These are phyloP conservation scores for Tetragonula carbonaria DNA, from an alignment of 2,888 invertebrate species.

Conservation along the genomic window DNA sequence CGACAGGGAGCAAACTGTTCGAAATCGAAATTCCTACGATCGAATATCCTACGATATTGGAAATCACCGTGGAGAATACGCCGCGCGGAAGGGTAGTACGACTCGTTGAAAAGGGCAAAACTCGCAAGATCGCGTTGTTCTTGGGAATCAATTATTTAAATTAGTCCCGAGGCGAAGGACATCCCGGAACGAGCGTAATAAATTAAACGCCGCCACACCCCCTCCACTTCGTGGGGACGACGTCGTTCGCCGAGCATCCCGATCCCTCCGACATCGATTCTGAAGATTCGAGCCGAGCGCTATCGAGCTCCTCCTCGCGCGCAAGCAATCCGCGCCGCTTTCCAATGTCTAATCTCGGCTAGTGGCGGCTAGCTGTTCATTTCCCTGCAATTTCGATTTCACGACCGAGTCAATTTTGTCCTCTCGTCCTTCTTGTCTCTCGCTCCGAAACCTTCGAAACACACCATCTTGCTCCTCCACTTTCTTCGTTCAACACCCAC, in stretches of 20 bases:
- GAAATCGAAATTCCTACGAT: constrained; percentile 19
- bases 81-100: not conserved
- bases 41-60: constrained; percentile 4
- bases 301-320: constrained; percentile 46
- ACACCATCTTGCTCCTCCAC: constrained; percentile 20
- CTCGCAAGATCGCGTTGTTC: constrained; percentile 54
- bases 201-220: constrained; percentile 65
- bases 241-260: constrained; percentile 47
- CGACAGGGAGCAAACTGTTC: not conserved
- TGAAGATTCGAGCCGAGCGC: constrained; percentile 37
- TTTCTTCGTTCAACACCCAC: not conserved
- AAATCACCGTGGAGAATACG: constrained; percentile 20
- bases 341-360: constrained; percentile 68
- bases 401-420: constrained; percentile 70
- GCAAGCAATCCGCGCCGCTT: constrained; percentile 51
- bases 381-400: constrained; percentile 73
- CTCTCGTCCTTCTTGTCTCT: constrained; percentile 21
- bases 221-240: not conserved
- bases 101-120: constrained; percentile 32
- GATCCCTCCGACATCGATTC: constrained; percentile 48
- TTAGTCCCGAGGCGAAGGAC: constrained; percentile 50
- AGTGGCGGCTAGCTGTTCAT: constrained; percentile 64
- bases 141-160: constrained; percentile 69
- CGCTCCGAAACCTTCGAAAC: not conserved
- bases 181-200: constrained; percentile 61